Evolutionary conservation across 2,113 vertebrate species (phyloP), one percentile per base, ranked within the genome.

Genomic region (Menidia beryllina): DNA sequence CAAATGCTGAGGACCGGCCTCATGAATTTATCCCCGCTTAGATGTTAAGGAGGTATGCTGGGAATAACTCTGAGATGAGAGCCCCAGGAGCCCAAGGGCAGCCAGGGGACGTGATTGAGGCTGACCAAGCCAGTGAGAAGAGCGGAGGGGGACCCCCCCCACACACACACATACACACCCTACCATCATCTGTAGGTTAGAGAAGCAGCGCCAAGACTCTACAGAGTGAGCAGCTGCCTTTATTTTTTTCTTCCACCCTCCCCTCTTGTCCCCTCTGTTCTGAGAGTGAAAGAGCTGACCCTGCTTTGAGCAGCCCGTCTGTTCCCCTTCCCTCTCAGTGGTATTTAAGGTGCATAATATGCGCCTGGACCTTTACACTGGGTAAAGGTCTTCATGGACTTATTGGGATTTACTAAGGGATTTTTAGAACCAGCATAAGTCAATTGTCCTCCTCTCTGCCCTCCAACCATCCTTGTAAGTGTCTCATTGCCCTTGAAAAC

Each of bases 221-320:
- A 87, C 86, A 75, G 91, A 83, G 91, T 72, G 75, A 93, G 88
- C 91, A 93, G 90, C 92, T 93, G 93, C 77, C 90, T 87, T 91
- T 90, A 83, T 91, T 88, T 91, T 89, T 57, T 43, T 30, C 30
- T 58, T 59, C 77, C 76, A 67, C 60, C 53, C 54, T 45, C 65
- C 69, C 75, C 24, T 67, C 71, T 54, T 4, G 1, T 68, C 54
- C 69, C 64, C 67, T 76, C 69, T 85, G 69, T 75, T 74, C 60
- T 51, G 38, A 72, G 54, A 79, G 67, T 52, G 69, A 63, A 75
- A 72, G 73, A 80, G 72, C 69, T 77, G 75, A 84, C 79, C 77
- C 80, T 52, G 55, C 72, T 86, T 71, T 77, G 62, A 85, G 43
- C 12, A 9, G 60, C 41, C 72, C 5, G 21, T 66, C 75, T 41